Conservation (phyloP, 2,797 vertebrate genomes). For the Darevskia nairensis region DNA sequence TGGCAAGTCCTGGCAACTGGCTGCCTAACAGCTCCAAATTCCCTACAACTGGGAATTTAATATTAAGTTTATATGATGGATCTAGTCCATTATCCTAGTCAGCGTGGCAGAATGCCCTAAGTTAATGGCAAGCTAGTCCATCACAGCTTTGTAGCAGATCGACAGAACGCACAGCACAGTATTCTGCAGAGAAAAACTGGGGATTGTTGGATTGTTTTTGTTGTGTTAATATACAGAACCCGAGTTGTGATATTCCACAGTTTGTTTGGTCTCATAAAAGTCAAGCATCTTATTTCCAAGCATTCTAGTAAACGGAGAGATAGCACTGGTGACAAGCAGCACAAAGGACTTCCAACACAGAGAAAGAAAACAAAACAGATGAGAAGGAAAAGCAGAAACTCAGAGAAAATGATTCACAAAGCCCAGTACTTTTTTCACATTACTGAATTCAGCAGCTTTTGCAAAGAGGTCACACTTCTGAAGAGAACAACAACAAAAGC, state of each 20-base stretch:
- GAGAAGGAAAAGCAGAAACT: not conserved
- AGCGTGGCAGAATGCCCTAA: not conserved
- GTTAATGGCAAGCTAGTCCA: not conserved
- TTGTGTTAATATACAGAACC: not conserved
- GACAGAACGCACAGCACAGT: not conserved
- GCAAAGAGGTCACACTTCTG: not conserved
- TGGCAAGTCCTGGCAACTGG: not conserved
- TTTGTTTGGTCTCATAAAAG: not conserved
- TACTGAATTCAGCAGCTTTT: conserved; percentile 5
- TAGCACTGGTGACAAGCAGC: not conserved
- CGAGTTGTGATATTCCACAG: not conserved
- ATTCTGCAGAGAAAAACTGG: not conserved
- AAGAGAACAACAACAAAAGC: not conserved
- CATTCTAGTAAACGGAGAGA: not conserved
- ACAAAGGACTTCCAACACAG: not conserved
- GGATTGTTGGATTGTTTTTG: not conserved
- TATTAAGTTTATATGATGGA: not conserved
- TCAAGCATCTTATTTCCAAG: not conserved
- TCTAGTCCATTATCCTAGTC: not conserved
- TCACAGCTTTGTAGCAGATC: not conserved
- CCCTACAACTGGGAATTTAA: not conserved
- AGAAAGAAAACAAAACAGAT: not conserved
- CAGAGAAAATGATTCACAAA: not conserved
- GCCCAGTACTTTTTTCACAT: not conserved
- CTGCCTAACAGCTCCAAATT: not conserved